phyloP scores from a whole-genome alignment of 2,888 invertebrate genomes.

The Galerucella calmariensis region DNA sequence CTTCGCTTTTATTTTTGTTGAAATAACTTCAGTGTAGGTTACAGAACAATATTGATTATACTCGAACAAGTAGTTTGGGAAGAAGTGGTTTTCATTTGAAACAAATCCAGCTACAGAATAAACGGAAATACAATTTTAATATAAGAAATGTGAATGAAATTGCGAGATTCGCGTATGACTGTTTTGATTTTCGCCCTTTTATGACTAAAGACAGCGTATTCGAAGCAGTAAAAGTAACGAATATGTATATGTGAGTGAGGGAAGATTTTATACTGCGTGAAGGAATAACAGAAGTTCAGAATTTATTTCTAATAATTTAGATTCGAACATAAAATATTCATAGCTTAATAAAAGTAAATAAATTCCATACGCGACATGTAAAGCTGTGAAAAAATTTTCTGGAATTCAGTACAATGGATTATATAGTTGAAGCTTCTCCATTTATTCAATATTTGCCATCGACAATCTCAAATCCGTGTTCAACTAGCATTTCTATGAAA shows the following conservation, averaged over 20 bases:
- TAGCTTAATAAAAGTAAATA: neutral
- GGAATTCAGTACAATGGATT: neutral
- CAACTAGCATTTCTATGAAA: too few species aligned
- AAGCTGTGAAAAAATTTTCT: neutral
- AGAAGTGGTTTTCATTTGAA: neutral
- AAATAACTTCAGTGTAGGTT: neutral
- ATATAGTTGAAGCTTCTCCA: too few species aligned
- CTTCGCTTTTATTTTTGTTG: neutral
- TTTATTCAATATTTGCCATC: too few species aligned
- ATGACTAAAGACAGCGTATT: neutral
- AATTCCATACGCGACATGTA: neutral
- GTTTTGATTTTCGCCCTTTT: neutral
- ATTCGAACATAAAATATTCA: conserved; percentile 1
- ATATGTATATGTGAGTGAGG: neutral
- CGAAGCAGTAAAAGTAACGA: neutral
- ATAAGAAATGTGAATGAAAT: neutral
- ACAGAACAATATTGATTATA: too few species aligned
- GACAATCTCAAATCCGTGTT: too few species aligned
- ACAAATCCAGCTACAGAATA: neutral
- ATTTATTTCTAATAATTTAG: neutral
- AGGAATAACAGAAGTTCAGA: neutral
- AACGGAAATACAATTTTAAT: neutral
- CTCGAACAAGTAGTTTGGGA: too few species aligned
- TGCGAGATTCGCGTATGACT: neutral
- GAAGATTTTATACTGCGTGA: conserved; percentile 1